These are phyloP conservation scores for Leiothrix lutea DNA, from an alignment of 2,113 vertebrate genomes.

Conservation along the genomic window DNA sequence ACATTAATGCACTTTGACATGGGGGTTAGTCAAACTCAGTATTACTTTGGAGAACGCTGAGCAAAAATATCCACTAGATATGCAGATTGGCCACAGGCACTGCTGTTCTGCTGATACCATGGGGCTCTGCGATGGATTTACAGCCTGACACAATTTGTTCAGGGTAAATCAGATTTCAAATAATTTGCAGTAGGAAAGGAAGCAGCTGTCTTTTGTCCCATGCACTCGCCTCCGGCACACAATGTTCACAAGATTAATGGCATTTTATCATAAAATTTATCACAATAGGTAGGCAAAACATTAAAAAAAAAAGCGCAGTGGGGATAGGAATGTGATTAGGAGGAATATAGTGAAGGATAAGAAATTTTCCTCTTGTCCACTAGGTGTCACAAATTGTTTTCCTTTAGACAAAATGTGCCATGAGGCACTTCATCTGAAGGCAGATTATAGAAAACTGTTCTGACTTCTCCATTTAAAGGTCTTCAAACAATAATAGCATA, in stretches of 20 bases:
- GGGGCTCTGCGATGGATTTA: not conserved
- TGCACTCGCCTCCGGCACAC: not conserved
- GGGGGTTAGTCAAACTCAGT: constrained; percentile 23
- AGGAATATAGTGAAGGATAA: not conserved
- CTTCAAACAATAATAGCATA: not conserved
- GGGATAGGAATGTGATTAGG: not conserved
- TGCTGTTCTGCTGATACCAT: not conserved
- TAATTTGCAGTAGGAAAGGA: not conserved
- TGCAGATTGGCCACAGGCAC: constrained; percentile 30
- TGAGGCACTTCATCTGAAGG: not conserved
- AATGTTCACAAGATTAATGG: not conserved
- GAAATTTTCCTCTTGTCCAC: constrained; percentile 3
- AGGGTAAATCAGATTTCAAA: constrained; percentile 34
- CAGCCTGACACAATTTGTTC: constrained; percentile 20
- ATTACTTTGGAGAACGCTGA: not conserved
- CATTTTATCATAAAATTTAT: not conserved
- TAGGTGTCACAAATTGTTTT: constrained; percentile 31
- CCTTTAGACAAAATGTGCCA: not conserved
- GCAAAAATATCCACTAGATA: constrained; percentile 23
- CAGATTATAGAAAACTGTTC: not conserved
- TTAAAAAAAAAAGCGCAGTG: fast-evolving
- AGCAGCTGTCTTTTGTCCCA: constrained; percentile 17
- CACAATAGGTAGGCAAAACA: not conserved
- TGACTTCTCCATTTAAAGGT: not conserved
- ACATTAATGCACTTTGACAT: constrained; percentile 25